Conservation (phyloP, 2,797 vertebrate species). For the Notamacropus eugenii region DNA sequence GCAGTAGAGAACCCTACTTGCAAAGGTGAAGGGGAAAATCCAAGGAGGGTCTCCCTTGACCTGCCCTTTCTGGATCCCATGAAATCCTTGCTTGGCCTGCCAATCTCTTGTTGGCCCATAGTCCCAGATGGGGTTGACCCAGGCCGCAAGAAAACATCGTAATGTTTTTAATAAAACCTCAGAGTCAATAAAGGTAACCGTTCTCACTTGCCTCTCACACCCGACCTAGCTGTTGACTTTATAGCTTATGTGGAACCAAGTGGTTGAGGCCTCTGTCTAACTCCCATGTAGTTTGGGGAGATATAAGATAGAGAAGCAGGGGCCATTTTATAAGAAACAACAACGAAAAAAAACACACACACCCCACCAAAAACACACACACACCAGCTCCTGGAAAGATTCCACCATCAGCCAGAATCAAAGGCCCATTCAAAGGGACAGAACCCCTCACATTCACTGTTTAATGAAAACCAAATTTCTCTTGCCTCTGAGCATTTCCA, state of each 20-base stretch:
- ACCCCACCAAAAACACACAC: conserved; percentile 39
- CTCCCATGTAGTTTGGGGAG: neutral
- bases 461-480: conserved; percentile 84
- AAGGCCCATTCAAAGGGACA: conserved; percentile 85
- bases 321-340: conserved; percentile 75
- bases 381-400: conserved; percentile 81
- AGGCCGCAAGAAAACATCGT: conserved; percentile 76
- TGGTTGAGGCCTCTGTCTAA: conserved; percentile 50
- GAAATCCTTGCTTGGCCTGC: neutral
- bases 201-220: conserved; percentile 66
- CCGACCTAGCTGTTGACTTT: conserved; percentile 63
- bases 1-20: neutral
- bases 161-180: conserved; percentile 74
- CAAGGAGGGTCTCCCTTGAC: neutral
- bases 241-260: conserved; percentile 41
- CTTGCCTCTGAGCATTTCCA: conserved; percentile 76
- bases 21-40: neutral
- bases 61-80: conserved; percentile 17
- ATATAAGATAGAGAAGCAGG: conserved; percentile 78
- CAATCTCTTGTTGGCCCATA: neutral
- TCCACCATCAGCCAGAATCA: conserved; percentile 83
- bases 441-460: conserved; percentile 77
- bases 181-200: conserved; percentile 71
- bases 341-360: conserved; percentile 46
- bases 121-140: conserved; percentile 68